Base-by-base conservation (phyloP, 2,888 invertebrate genomes). In the Thalpophila matura region DNA sequence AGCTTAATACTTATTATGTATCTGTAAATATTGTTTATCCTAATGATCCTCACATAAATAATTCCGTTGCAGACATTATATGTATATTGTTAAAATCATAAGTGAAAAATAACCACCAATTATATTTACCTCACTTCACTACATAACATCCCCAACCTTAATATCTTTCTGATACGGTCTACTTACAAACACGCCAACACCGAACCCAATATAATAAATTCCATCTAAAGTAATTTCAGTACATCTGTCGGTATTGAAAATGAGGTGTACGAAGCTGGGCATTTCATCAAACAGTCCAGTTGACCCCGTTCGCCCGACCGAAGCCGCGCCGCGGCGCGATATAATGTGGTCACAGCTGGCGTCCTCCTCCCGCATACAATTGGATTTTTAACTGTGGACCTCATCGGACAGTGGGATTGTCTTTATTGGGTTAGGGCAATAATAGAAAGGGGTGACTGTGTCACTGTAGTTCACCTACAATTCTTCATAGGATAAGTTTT, bases 261-360 rank as follows among this genome's bases (percentile, higher is more conserved):
- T 87, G 86, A 87, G 86, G 79, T 79, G 78, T 74, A 72, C 75
- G 76, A 74, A 76, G 74, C 62, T 43, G 58, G 64, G 81, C 82
- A 82, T 91, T 91, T 89, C 89, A 91, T 90, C 89, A 91, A 86
- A 81, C 79, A 62, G 69, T 76, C 80, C 81, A 81, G 81, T 80
- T 89, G 90, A 88, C 89, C 89, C 82, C 82, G 73, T 84, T 86
- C 76, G 75, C 74, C 68, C 75, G 79, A 77, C 76, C 83, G 74
- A 86, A 86, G 86, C 83, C 82, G 83, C 83, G 84, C 78, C 78
- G 74, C 82, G 81, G 88, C 78, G 74, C 82, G 81, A 88, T 89
- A 89, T 87, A 88, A 87, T 87, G 88, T 86, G 89, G 90, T 90
- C 88, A 77, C 88, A 87, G 87, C 88, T 86, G 89, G 78, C 80